Evolutionary conservation across 2,113 vertebrate species (phyloP).

Genomic region (Corythornis cristatus): DNA sequence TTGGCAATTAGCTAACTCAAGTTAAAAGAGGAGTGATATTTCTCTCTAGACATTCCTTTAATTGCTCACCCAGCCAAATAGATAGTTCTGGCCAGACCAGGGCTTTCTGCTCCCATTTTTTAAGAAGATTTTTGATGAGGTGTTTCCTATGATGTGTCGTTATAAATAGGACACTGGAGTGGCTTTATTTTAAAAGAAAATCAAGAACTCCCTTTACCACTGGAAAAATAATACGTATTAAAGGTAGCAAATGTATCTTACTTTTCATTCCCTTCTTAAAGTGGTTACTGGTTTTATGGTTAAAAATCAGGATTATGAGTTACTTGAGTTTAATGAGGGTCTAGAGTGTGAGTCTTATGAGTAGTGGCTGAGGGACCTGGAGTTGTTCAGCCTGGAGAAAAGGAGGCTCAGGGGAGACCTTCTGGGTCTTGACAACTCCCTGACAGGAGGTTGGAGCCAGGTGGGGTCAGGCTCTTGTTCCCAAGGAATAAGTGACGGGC

Average conservation of each 20-base stretch:
- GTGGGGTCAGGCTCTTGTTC: too few species aligned
- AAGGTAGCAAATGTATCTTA: not conserved
- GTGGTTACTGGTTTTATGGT: not conserved
- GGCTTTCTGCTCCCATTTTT: not conserved
- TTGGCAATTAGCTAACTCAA: constrained; percentile 58
- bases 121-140: not conserved
- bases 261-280: not conserved
- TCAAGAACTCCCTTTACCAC: not conserved
- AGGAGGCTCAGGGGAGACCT: not conserved
- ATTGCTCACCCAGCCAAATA: constrained; percentile 25
- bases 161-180: not conserved
- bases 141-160: fast-evolving
- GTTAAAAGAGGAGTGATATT: constrained; percentile 44
- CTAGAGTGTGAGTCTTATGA: not conserved
- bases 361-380: not conserved
- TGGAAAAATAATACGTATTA: not conserved
- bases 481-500: not conserved
- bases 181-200: not conserved
- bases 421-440: not conserved
- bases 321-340: not conserved
- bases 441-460: not conserved
- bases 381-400: not conserved
- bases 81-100: not conserved
- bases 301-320: not conserved
- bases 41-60: constrained; percentile 30